Conservation (phyloP, 2,797 vertebrate genomes). For the Sparidentex hasta region DNA sequence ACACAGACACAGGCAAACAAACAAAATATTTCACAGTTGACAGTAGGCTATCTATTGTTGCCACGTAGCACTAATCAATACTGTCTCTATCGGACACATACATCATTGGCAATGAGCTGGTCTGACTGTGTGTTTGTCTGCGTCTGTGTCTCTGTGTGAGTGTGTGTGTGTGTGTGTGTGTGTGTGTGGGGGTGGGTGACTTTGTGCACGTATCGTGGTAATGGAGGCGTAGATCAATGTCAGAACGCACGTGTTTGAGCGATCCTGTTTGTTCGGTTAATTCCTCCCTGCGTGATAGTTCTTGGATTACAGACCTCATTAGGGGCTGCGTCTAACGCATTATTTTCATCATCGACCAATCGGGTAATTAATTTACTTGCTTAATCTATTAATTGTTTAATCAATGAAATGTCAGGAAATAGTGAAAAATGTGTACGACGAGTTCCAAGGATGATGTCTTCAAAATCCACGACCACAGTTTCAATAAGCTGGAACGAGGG, state of each 20-base stretch:
- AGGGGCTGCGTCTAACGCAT: neutral
- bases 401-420: neutral
- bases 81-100: constrained; percentile 71
- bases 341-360: neutral
- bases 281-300: constrained; percentile 4
- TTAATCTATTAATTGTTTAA: neutral
- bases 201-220: constrained; percentile 32
- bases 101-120: constrained; percentile 70
- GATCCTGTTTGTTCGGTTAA: neutral
- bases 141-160: constrained; percentile 30
- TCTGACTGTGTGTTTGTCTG: constrained; percentile 41
- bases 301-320: constrained; percentile 13
- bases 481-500: neutral
- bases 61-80: constrained; percentile 71
- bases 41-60: constrained; percentile 68
- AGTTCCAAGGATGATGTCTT: neutral
- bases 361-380: neutral
- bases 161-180: constrained; percentile 31
- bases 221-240: constrained; percentile 54
- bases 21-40: constrained; percentile 59
- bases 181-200: constrained; percentile 30
- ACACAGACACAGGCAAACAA: constrained; percentile 27
- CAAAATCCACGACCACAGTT: neutral
- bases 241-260: constrained; percentile 14
- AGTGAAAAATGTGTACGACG: neutral